Evolutionary conservation across 2,888 invertebrate species (phyloP).

Genomic region (Eudasyphora cyanicolor): DNA sequence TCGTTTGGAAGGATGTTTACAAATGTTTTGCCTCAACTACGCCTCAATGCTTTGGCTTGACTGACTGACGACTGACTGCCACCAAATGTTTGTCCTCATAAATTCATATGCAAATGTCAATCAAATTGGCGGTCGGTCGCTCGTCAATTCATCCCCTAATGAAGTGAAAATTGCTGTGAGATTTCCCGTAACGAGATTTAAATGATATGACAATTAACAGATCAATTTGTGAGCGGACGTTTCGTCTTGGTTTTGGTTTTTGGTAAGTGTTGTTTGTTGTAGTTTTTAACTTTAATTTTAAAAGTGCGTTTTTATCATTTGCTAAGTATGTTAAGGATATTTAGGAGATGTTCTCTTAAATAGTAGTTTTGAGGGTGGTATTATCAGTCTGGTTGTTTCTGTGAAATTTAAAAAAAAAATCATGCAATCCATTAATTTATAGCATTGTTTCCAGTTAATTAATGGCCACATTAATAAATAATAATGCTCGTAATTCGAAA

Average conservation of each 20-base stretch:
- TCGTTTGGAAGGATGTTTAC: conserved; percentile 28
- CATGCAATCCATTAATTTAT: too few species aligned
- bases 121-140: neutral
- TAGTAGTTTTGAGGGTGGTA: neutral
- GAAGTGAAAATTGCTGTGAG: conserved; percentile 19
- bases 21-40: conserved; percentile 35
- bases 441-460: too few species aligned
- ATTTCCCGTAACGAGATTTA: conserved; percentile 46
- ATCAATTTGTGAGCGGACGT: conserved; percentile 24
- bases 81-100: conserved; percentile 28
- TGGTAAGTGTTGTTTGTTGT: too few species aligned
- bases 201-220: conserved; percentile 53
- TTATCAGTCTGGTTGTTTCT: neutral
- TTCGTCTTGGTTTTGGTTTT: neutral
- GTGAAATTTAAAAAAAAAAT: too few species aligned
- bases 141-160: conserved; percentile 18
- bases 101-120: conserved; percentile 33
- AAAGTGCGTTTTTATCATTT: neutral
- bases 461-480: too few species aligned
- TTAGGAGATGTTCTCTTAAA: neutral
- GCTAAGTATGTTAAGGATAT: neutral
- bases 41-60: neutral
- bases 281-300: neutral
- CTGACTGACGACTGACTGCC: too few species aligned
- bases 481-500: too few species aligned